Evolutionary conservation across 2,113 vertebrate genomes (phyloP).

Genomic region (Nothobranchius furzeri): DNA sequence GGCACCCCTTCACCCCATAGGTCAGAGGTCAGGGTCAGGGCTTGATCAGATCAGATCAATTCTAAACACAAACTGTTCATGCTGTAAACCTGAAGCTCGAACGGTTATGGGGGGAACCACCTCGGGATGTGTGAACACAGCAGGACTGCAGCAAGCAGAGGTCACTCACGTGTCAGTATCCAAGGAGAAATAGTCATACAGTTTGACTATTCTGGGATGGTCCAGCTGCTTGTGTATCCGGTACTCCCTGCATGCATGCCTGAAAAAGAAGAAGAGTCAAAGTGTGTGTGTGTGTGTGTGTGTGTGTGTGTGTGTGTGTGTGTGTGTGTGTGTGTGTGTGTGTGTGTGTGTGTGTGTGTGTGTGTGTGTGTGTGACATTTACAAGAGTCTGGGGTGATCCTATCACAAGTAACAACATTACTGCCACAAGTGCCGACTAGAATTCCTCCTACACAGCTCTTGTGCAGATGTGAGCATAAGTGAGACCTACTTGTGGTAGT

Average conservation of each 20-base stretch:
- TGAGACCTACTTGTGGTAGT: constrained; percentile 95
- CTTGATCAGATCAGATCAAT: background rate
- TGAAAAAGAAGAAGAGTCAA: constrained; percentile 67
- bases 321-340: background rate
- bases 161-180: constrained; percentile 98
- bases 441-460: no score
- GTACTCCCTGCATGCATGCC: constrained; percentile 98
- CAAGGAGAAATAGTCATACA: constrained; percentile 99
- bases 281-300: background rate
- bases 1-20: background rate
- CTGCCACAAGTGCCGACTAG: no score
- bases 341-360: background rate
- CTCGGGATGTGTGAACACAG: constrained; percentile 22
- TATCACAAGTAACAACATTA: background rate
- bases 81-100: background rate
- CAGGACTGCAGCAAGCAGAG: constrained; percentile 38
- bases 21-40: constrained; percentile 11
- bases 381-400: background rate
- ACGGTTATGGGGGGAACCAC: background rate
- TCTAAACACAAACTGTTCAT: background rate
- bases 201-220: constrained; percentile 99
- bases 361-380: background rate
- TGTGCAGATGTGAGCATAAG: background rate
- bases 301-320: background rate
- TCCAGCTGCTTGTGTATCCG: constrained; percentile 99